Conservation (phyloP, 2,113 vertebrate genomes). For the Cairina moschata region DNA sequence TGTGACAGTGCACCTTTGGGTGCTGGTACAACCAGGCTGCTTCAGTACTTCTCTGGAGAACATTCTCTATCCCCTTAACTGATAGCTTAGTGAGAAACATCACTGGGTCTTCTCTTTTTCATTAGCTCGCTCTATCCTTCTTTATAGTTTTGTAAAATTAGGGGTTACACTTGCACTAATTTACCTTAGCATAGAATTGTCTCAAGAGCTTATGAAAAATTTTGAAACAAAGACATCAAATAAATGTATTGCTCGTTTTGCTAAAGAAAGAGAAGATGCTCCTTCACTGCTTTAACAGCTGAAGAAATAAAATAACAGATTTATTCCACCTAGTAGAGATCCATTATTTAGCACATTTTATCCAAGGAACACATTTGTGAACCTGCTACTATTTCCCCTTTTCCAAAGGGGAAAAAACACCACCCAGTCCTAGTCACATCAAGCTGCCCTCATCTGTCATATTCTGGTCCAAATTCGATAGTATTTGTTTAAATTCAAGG, state of each 20-base stretch:
- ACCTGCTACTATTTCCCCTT: not conserved
- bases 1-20: not conserved
- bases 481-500: not conserved
- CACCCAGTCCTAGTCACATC: not conserved
- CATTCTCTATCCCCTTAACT: not conserved
- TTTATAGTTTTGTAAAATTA: not conserved
- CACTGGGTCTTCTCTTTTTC: not conserved
- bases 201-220: not conserved
- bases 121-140: not conserved
- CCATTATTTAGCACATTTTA: not conserved
- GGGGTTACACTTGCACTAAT: not conserved
- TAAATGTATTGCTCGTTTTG: not conserved
- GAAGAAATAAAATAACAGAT: not conserved
- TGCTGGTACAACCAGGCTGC: not conserved
- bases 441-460: not conserved
- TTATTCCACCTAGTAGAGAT: not conserved
- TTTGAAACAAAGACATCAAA: not conserved
- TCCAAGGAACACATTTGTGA: not conserved
- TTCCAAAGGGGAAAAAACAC: not conserved
- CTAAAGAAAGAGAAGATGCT: not conserved
- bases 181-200: not conserved
- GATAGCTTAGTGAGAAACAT: not conserved
- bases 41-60: not conserved
- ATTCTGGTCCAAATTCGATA: not conserved
- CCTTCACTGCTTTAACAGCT: not conserved